Base-by-base conservation (phyloP, 2,888 invertebrate genomes). In the Pterobdella sp. region DNA sequence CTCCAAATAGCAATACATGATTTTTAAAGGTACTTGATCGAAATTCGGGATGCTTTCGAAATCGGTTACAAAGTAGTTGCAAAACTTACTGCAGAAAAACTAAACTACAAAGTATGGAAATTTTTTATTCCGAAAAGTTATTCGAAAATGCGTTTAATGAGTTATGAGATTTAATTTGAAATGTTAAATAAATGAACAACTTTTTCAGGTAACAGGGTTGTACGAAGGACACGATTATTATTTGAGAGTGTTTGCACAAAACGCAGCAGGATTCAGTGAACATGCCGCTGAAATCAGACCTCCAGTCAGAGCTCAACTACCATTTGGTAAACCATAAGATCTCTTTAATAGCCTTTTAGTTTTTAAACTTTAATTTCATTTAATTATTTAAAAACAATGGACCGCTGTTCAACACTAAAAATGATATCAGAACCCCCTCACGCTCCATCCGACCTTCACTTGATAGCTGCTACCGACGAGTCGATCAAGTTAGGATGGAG, bases 211-310 rank as follows among this genome's bases (percentile, higher is more conserved):
- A 42, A 75, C 75, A 4, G 74, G 76, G 52, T 73, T 77, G 36
- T 42, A 73, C 49, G 77, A 78, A 63, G 78, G 77, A 22, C 76
- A 77, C 63, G 78, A 78, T 1, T 93, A 93, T 82, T 90, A 90
- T 82, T 92, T 93, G 84, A 88, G 93, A 73, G 88, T 93, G 14
- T 92, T 92, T 0, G 91, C 93, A 0, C 87, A 91, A 73, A 93
- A 93, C 85, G 88, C 91, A 78, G 91, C 91, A 81, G 93, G 93
- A 2, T 70, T 74, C 10, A 77, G 79, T 42, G 77, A 77, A 63
- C 70, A 79, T 70, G 88, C 89, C 73, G 91, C 91, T 34, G 85
- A 88, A 77, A 90, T 91, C 36, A 86, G 87, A 79, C 91, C 91
- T 18, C 87, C 91, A 14, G 87, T 91, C 14, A 87, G 75, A 72